Evolutionary conservation across 2,797 vertebrate species (phyloP).

Genomic region (Valencia hispanica): DNA sequence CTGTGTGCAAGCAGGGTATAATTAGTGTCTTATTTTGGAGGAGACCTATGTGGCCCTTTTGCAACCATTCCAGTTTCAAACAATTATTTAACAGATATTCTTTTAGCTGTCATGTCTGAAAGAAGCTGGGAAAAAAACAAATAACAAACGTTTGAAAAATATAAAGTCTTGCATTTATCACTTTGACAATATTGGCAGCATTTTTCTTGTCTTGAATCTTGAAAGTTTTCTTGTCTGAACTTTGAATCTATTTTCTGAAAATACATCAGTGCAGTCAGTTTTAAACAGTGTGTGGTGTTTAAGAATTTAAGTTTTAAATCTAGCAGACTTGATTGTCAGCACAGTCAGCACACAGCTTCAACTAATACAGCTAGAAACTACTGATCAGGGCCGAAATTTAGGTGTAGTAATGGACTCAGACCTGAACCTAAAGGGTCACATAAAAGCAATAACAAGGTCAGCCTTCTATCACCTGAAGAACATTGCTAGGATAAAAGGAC

Average conservation of each 20-base stretch:
- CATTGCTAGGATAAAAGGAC: too few species aligned
- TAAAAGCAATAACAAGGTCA: too few species aligned
- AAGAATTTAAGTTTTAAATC: background rate
- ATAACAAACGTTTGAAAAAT: background rate
- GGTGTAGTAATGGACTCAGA: too few species aligned
- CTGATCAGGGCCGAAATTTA: too few species aligned
- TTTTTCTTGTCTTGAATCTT: background rate
- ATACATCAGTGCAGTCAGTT: background rate
- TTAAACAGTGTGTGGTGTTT: background rate
- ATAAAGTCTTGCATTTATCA: background rate
- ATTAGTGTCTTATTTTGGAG: background rate
- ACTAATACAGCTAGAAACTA: too few species aligned
- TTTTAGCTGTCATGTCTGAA: background rate
- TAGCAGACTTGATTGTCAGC: background rate
- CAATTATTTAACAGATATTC: background rate
- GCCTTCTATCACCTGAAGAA: too few species aligned
- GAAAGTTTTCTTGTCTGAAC: background rate
- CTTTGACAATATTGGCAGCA: background rate
- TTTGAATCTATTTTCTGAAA: background rate
- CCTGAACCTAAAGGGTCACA: too few species aligned
- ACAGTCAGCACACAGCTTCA: too few species aligned
- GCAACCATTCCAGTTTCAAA: background rate
- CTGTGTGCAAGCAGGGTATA: too few species aligned
- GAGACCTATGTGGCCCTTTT: background rate
- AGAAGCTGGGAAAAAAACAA: background rate